These are phyloP conservation scores for Coregonus sp. DNA, from an alignment of 2,797 vertebrate genomes.

Conservation along the genomic window DNA sequence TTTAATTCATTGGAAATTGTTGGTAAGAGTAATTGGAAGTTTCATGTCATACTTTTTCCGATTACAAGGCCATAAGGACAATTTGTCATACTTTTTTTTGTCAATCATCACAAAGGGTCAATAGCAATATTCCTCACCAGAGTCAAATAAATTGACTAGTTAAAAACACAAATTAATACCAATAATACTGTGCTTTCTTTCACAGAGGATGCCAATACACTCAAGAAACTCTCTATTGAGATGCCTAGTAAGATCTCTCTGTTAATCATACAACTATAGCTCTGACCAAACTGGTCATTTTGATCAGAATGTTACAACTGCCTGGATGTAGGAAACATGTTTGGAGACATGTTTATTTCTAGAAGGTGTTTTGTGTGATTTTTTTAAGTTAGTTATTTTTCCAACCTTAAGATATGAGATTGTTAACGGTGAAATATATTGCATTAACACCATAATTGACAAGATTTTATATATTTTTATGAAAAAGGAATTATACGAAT, in stretches of 20 bases:
- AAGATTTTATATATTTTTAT: background rate
- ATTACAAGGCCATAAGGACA: too few relatives aligned
- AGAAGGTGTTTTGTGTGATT: constrained; percentile 45
- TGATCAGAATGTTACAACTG: constrained; percentile 29
- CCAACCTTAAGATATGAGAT: constrained; percentile 6
- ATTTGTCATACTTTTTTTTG: background rate
- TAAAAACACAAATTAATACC: constrained; percentile 40
- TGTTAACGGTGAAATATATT: background rate
- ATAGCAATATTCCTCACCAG: background rate
- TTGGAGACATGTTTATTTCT: constrained; percentile 47
- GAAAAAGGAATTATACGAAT: background rate
- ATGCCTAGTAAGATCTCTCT: constrained; percentile 79
- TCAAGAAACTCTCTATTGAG: constrained; percentile 83
- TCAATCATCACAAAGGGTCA: background rate
- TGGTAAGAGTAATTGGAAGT: background rate
- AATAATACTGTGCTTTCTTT: constrained; percentile 75
- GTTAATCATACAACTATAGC: constrained; percentile 54
- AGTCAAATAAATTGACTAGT: background rate
- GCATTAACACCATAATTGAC: constrained; percentile 10
- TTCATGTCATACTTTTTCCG: background rate
- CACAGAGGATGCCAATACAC: constrained; percentile 76
- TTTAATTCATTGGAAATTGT: background rate
- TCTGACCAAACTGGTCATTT: constrained; percentile 46
- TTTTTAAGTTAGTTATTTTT: constrained; percentile 33
- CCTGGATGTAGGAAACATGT: constrained; percentile 55